Evolutionary conservation across 2,797 vertebrate genomes (phyloP).

Genomic region (Liparis tanakae): DNA sequence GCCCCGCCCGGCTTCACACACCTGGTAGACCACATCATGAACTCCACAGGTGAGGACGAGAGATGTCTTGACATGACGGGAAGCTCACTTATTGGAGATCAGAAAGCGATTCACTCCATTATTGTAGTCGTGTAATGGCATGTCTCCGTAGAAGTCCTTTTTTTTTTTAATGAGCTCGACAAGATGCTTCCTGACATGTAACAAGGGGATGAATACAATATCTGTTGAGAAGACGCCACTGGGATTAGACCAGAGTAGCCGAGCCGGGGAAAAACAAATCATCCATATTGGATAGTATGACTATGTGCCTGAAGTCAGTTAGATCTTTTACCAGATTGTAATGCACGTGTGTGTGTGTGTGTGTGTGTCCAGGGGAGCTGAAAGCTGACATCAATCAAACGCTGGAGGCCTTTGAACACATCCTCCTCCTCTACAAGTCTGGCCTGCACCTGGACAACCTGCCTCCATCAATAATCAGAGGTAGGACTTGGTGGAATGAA

Average conservation of each 20-base stretch:
- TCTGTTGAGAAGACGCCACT: slow-evolving; percentile 22
- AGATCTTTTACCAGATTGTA: slow-evolving; percentile 35
- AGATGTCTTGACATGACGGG: slow-evolving; percentile 50
- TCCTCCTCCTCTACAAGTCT: slow-evolving; percentile 90
- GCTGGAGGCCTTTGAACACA: slow-evolving; percentile 87
- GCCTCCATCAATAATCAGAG: slow-evolving; percentile 81
- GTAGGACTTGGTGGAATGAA: slow-evolving; percentile 72
- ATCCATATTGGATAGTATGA: slow-evolving; percentile 14
- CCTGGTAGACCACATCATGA: slow-evolving; percentile 89
- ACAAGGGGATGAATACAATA: slow-evolving; percentile 44
- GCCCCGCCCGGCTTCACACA: slow-evolving; percentile 86
- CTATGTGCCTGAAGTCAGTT: slow-evolving; percentile 18
- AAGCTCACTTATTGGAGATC: slow-evolving; percentile 49
- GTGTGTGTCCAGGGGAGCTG: slow-evolving; percentile 85
- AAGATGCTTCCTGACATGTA: slow-evolving; percentile 44
- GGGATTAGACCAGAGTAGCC: slow-evolving; percentile 15
- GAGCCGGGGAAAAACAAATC: neutral
- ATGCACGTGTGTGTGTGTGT: slow-evolving; percentile 62
- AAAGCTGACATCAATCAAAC: slow-evolving; percentile 88
- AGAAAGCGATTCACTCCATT: slow-evolving; percentile 52
- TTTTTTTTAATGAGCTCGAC: slow-evolving; percentile 56
- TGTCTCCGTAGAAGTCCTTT: slow-evolving; percentile 42
- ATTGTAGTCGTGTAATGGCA: slow-evolving; percentile 63
- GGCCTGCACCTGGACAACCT: slow-evolving; percentile 87
- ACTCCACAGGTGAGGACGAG: slow-evolving; percentile 85